A percentile compares a stretch with the other conserved stretches of the same genome.
Conservation (phyloP, 2,797 vertebrate genomes). For the Enteromius argenteus region DNA sequence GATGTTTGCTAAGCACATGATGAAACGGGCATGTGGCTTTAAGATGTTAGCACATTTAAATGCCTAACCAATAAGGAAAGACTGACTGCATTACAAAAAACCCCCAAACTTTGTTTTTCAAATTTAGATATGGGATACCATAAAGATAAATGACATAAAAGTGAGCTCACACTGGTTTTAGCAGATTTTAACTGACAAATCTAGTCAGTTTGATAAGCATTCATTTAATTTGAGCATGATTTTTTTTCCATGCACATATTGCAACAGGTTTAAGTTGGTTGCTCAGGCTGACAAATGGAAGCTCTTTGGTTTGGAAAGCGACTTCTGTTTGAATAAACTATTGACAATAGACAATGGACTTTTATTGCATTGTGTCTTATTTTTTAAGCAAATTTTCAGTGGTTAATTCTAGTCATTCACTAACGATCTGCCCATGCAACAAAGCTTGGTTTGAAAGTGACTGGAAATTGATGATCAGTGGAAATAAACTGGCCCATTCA, state of each 20-base stretch:
- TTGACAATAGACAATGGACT: background rate
- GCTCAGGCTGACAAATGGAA: background rate
- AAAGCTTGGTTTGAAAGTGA: background rate
- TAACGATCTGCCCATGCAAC: background rate
- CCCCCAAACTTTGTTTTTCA: background rate
- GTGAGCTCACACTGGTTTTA: background rate
- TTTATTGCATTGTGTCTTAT: background rate
- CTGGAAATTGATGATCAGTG: background rate
- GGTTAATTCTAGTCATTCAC: background rate
- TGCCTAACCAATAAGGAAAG: background rate
- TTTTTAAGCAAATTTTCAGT: background rate
- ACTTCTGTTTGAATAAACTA: background rate
- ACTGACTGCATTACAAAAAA: background rate
- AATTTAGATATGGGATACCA: background rate
- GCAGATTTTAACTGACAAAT: background rate
- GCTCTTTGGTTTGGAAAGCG: background rate
- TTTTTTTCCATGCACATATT: background rate
- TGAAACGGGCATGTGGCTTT: constrained; percentile 12
- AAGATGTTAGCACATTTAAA: background rate
- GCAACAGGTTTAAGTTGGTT: background rate
- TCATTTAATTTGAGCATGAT: background rate
- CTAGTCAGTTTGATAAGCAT: background rate
- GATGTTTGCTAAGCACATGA: constrained; percentile 35
- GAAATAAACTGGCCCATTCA: background rate
- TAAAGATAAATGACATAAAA: background rate